Conservation (phyloP, 2,113 vertebrate genomes). For the Meleagris gallopavo region DNA sequence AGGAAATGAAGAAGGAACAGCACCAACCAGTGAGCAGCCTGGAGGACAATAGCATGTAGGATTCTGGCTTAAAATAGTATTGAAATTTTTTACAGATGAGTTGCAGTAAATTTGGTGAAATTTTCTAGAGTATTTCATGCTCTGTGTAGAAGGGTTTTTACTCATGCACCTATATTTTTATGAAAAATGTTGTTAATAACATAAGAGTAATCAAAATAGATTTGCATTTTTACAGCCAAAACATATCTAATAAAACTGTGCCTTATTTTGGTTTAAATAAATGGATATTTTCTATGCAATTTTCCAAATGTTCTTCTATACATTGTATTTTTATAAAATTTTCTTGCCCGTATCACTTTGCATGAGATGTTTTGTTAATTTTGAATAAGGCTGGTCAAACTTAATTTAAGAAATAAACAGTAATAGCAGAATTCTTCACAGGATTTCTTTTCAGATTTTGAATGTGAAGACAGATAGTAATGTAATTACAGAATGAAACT, state of each 20-base stretch:
- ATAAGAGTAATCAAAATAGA: constrained; percentile 58
- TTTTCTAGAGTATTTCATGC: constrained; percentile 49
- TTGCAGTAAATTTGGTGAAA: constrained; percentile 39
- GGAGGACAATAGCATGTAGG: constrained; percentile 61
- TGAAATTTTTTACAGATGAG: constrained; percentile 52
- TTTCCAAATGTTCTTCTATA: constrained; percentile 72
- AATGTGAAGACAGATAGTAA: not conserved
- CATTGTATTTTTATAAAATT: constrained; percentile 77
- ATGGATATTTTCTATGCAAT: constrained; percentile 74
- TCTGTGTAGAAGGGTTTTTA: constrained; percentile 67
- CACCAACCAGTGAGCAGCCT: constrained; percentile 52
- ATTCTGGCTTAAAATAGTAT: constrained; percentile 6
- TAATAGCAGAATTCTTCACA: not conserved
- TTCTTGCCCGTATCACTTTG: constrained; percentile 6
- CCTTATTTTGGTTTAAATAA: constrained; percentile 79
- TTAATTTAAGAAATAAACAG: not conserved
- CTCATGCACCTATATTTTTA: constrained; percentile 74
- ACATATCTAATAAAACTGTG: constrained; percentile 71
- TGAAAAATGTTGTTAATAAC: constrained; percentile 61
- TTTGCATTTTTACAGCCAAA: constrained; percentile 69
- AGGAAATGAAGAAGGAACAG: constrained; percentile 77
- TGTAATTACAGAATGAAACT: not conserved
- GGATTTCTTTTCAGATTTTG: not conserved
- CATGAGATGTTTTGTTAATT: constrained; percentile 18
- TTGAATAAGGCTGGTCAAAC: constrained; percentile 18